Percentiles rank a stretch among this genome's conserved stretches.
Conservation (phyloP, 2,797 vertebrate genomes). For the Orestias chungarensis region DNA sequence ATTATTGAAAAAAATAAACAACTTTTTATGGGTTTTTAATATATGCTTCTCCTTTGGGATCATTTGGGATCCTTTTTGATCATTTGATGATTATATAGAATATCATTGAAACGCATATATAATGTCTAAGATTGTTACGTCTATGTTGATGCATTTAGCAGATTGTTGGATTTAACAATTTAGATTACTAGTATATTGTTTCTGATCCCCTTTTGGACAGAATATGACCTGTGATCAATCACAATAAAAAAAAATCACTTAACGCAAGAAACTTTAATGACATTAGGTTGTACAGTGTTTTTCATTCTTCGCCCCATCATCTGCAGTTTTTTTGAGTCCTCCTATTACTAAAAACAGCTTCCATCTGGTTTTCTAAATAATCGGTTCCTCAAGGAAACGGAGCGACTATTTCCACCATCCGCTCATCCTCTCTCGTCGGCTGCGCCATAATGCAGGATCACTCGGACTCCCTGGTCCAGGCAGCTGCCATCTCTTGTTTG, state of each 20-base stretch:
- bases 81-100: too few species aligned
- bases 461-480: conserved; percentile 96
- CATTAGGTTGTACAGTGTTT: background rate
- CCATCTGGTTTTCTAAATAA: conserved; percentile 11
- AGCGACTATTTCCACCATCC: conserved; percentile 95
- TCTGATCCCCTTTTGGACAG: background rate
- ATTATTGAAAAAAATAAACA: background rate
- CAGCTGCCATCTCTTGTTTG: conserved; percentile 97
- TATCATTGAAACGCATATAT: too few species aligned
- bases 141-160: too few species aligned
- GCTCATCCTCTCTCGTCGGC: conserved; percentile 96
- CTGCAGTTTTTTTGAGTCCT: background rate
- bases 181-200: too few species aligned
- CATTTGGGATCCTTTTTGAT: too few species aligned
- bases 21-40: background rate
- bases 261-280: background rate
- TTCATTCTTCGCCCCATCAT: background rate
- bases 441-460: conserved; percentile 99
- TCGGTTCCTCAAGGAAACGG: conserved; percentile 85
- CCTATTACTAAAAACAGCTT: conserved; percentile 12
- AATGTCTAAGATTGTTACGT: too few species aligned
- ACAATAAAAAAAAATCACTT: background rate
- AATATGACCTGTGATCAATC: background rate
- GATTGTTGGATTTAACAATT: too few species aligned
- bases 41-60: background rate